phyloP scores from a whole-genome alignment of 2,113 vertebrate genomes.

The Carassius gibelio region DNA sequence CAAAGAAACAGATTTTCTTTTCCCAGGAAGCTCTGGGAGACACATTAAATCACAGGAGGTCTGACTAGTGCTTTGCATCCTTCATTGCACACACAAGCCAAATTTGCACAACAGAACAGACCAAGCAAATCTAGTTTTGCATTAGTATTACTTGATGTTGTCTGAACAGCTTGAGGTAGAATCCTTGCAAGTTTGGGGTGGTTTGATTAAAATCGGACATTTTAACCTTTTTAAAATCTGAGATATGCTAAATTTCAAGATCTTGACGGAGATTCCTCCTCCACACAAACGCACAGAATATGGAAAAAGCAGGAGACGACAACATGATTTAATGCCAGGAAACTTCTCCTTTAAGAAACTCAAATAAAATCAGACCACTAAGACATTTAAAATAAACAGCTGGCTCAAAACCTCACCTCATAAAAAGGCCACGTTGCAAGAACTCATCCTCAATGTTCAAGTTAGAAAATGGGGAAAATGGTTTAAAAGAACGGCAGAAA shows the following conservation, averaged over 20 bases:
- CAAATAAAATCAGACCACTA: constrained; percentile 50
- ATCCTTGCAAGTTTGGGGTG: constrained; percentile 72
- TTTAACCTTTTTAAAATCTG: constrained; percentile 2
- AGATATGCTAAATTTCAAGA: constrained; percentile 60
- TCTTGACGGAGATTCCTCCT: constrained; percentile 64
- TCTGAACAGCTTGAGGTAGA: constrained; percentile 82
- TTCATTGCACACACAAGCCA: constrained; percentile 71
- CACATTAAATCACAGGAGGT: constrained; percentile 69
- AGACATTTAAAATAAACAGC: constrained; percentile 63
- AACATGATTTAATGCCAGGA: constrained; percentile 61
- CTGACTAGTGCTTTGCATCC: constrained; percentile 76
- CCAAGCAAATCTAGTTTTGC: constrained; percentile 70
- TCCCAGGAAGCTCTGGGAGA: constrained; percentile 77
- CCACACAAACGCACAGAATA: neutral
- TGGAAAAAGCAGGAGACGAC: constrained; percentile 29
- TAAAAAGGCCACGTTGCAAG: constrained; percentile 69
- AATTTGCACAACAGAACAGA: constrained; percentile 72
- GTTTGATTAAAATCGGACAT: constrained; percentile 58
- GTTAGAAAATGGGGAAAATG: constrained; percentile 69
- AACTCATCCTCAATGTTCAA: constrained; percentile 71
- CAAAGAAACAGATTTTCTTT: constrained; percentile 74
- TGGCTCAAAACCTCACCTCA: constrained; percentile 64
- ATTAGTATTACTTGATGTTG: constrained; percentile 78
- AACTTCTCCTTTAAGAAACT: neutral
- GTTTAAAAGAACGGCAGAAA: neutral